These are phyloP conservation scores for Barnardius zonarius DNA, from an alignment of 2,113 vertebrate genomes.

Conservation along the genomic window DNA sequence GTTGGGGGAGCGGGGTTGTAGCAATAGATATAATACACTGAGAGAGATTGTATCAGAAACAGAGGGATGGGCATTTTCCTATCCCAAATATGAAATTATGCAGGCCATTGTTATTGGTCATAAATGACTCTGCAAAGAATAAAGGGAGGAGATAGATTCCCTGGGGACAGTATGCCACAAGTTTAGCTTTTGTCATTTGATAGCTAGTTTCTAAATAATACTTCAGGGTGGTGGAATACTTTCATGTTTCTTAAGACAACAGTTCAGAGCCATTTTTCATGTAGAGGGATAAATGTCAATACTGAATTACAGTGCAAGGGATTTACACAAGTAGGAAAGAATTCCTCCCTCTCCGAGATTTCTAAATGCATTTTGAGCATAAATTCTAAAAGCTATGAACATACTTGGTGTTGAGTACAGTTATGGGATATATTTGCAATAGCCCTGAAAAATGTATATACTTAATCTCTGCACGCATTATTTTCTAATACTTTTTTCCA, in stretches of 20 bases:
- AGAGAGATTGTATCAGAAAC: background rate
- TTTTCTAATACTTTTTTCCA: background rate
- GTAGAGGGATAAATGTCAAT: background rate
- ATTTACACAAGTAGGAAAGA: background rate
- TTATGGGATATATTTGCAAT: background rate
- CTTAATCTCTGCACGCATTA: background rate
- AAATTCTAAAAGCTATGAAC: background rate
- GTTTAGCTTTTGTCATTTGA: background rate
- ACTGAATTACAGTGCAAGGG: background rate
- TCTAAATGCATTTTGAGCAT: background rate
- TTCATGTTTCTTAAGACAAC: background rate
- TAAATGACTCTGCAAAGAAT: background rate
- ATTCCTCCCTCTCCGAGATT: background rate
- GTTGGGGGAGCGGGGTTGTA: fast-evolving
- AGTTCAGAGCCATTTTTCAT: background rate
- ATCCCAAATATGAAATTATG: background rate
- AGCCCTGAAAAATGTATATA: background rate
- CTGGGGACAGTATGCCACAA: constrained; percentile 1
- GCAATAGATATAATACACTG: background rate
- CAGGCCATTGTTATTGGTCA: background rate
- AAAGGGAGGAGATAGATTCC: background rate
- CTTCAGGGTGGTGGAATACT: background rate
- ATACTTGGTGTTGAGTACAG: background rate
- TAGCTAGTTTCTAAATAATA: constrained; percentile 5
- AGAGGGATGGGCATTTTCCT: background rate